Conservation (phyloP, 2,888 invertebrate genomes). For the Oscheius sp. region DNA sequence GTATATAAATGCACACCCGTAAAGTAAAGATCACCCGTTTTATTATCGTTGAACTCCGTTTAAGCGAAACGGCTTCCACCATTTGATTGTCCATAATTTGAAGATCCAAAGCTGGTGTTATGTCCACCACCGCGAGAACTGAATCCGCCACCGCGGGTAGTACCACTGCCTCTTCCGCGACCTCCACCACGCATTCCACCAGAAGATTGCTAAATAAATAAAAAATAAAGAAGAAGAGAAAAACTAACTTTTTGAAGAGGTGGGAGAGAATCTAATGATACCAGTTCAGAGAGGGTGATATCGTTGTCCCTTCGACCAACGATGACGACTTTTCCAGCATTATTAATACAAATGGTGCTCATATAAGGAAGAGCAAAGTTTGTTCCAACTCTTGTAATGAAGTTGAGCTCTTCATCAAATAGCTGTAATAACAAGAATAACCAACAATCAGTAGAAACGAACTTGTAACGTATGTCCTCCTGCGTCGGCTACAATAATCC, state of each 20-base stretch:
- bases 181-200: background rate
- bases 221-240: background rate
- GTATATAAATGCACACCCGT: too few species aligned
- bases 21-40: too few species aligned
- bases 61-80: too few species aligned
- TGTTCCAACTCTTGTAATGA: conserved; percentile 34
- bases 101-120: background rate
- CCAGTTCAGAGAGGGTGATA: background rate
- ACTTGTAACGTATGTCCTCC: conserved; percentile 28
- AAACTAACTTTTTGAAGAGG: background rate
- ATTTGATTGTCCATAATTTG: too few species aligned
- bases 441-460: background rate
- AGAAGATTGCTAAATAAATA: background rate
- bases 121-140: background rate
- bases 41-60: too few species aligned
- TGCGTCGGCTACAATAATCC: conserved; percentile 50
- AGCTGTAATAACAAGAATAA: conserved; percentile 25
- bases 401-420: conserved; percentile 34
- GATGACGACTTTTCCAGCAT: conserved; percentile 38
- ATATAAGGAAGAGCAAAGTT: conserved; percentile 47
- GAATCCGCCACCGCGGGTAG: background rate
- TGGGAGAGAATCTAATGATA: background rate
- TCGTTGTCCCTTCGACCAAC: conserved; percentile 14
- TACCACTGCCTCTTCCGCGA: background rate
- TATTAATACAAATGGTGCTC: conserved; percentile 44